These are phyloP conservation scores for Gavialis gangeticus DNA, from an alignment of 2,113 vertebrate species.

Conservation along the genomic window DNA sequence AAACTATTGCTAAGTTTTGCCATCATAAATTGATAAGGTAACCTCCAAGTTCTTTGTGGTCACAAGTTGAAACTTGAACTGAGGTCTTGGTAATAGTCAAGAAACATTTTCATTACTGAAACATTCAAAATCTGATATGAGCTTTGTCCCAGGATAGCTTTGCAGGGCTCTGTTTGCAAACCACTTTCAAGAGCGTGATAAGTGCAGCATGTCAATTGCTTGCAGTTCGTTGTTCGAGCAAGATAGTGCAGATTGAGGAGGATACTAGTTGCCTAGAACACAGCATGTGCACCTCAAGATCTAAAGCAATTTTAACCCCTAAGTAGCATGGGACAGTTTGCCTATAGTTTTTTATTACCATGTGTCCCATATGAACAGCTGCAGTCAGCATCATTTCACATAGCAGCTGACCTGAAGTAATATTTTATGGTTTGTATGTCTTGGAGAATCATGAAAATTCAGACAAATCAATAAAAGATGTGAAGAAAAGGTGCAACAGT, in stretches of 20 bases:
- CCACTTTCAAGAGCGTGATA: no score
- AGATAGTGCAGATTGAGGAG: neutral
- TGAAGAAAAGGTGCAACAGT: neutral
- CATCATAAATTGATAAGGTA: neutral
- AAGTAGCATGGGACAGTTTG: neutral
- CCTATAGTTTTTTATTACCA: neutral
- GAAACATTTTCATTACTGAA: neutral
- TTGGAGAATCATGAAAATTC: conserved; percentile 16
- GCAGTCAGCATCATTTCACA: neutral
- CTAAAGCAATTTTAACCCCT: neutral
- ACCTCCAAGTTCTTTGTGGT: neutral
- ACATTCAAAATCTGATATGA: neutral
- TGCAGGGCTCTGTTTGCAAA: no score
- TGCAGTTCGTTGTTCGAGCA: neutral
- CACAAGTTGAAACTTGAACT: neutral
- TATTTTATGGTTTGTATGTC: neutral
- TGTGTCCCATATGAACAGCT: neutral
- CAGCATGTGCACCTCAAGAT: neutral
- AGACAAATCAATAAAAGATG: neutral
- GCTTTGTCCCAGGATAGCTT: neutral
- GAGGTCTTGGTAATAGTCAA: neutral
- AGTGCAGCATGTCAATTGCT: no score
- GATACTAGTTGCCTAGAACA: neutral
- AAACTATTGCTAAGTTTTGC: neutral
- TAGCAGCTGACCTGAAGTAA: neutral